Conservation (phyloP, 2,113 vertebrate species). For the Callorhinus ursinus region DNA sequence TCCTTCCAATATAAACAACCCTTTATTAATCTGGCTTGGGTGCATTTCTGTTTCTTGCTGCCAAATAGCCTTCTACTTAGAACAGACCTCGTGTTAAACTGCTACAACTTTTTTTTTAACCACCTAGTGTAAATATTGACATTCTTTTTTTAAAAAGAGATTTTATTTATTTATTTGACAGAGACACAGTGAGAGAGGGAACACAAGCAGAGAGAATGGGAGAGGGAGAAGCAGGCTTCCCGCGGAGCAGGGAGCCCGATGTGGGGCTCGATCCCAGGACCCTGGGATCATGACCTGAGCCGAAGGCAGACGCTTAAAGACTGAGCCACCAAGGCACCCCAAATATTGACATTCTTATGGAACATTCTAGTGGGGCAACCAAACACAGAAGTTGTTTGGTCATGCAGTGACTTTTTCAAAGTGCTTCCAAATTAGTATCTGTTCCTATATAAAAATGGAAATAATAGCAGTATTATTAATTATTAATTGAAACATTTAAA, state of each 20-base stretch:
- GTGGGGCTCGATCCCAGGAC: too few relatives aligned
- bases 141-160: neutral
- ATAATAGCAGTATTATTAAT: neutral
- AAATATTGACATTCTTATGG: neutral
- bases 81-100: neutral
- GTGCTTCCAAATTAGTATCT: neutral
- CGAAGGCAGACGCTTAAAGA: too few relatives aligned
- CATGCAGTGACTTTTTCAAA: neutral
- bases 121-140: neutral
- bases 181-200: too few relatives aligned
- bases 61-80: neutral
- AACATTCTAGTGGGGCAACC: neutral
- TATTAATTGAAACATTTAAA: conserved; percentile 7
- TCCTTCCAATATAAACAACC: neutral
- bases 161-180: too few relatives aligned
- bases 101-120: neutral
- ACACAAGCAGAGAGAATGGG: too few relatives aligned
- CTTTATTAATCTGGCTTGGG: neutral
- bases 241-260: too few relatives aligned
- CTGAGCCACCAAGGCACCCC: too few relatives aligned
- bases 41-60: neutral
- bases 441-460: neutral
- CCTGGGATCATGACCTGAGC: too few relatives aligned
- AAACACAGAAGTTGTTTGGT: conserved; percentile 4
- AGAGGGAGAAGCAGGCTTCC: too few relatives aligned